Evolutionary conservation across 2,113 vertebrate genomes (phyloP).

Genomic region (Apus apus): DNA sequence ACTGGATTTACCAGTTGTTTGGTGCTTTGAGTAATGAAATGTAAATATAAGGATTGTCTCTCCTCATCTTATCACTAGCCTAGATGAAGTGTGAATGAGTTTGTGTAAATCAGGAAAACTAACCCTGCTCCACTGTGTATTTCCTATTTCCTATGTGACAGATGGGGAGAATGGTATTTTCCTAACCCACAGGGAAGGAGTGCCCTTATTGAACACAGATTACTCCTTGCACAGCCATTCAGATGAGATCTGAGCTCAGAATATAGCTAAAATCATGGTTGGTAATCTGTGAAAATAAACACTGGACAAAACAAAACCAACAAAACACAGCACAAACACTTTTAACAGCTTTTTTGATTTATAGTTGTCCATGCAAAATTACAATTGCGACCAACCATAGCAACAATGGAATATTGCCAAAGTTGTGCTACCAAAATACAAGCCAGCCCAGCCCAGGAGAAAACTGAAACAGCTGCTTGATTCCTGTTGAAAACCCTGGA

Average conservation of each 20-base stretch:
- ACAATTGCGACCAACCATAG: neutral
- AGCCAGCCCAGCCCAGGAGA: neutral
- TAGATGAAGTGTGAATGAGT: neutral
- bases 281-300: neutral
- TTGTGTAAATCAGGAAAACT: neutral
- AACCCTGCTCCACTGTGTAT: neutral
- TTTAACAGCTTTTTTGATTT: neutral
- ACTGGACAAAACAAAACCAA: too few species aligned
- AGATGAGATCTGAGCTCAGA: neutral
- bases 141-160: neutral
- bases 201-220: neutral
- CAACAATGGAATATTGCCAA: neutral
- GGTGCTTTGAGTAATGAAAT: neutral
- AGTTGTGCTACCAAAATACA: neutral
- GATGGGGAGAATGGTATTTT: neutral
- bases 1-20: neutral
- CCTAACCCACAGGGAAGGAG: neutral
- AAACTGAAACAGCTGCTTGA: neutral
- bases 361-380: neutral
- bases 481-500: neutral
- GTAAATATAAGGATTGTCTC: neutral
- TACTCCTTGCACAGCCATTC: neutral
- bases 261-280: neutral
- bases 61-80: neutral
- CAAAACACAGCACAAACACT: neutral